These are phyloP conservation scores for Campoletis raptor DNA, from an alignment of 2,888 invertebrate species.

Conservation along the genomic window DNA sequence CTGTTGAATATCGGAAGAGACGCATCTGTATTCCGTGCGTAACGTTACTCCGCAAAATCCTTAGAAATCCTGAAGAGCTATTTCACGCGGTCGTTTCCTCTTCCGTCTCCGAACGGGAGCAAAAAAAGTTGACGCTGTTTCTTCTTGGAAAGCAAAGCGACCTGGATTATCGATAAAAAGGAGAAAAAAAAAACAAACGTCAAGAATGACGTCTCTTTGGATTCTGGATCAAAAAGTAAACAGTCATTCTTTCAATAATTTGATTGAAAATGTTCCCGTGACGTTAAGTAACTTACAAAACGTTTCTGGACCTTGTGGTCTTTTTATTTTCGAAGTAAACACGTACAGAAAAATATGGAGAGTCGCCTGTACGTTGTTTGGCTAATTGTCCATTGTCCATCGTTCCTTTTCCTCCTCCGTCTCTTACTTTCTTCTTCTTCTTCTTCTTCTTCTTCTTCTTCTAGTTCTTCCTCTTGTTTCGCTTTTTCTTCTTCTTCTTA, in stretches of 20 bases:
- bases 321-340: not conserved
- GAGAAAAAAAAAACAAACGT: not conserved
- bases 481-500: slow-evolving; percentile 16
- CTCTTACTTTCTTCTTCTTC: slow-evolving; percentile 9
- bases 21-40: slow-evolving; percentile 15
- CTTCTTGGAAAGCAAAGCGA: not conserved
- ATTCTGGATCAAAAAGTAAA: not conserved
- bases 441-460: not conserved
- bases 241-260: not conserved
- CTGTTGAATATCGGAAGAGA: slow-evolving; percentile 43
- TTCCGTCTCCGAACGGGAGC: slow-evolving; percentile 18
- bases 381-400: not conserved
- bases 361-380: not conserved
- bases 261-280: not conserved
- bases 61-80: slow-evolving; percentile 24
- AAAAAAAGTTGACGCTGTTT: slow-evolving; percentile 5
- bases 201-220: not conserved
- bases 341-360: not conserved
- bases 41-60: slow-evolving; percentile 35
- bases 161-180: slow-evolving; percentile 12
- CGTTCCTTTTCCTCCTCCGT: slow-evolving; percentile 22
- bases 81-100: slow-evolving; percentile 51
- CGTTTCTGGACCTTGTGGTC: not conserved
- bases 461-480: not conserved
- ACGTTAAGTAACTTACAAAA: not conserved